Base-by-base conservation (phyloP, 2,797 vertebrate species). In the Artibeus jamaicensis region DNA sequence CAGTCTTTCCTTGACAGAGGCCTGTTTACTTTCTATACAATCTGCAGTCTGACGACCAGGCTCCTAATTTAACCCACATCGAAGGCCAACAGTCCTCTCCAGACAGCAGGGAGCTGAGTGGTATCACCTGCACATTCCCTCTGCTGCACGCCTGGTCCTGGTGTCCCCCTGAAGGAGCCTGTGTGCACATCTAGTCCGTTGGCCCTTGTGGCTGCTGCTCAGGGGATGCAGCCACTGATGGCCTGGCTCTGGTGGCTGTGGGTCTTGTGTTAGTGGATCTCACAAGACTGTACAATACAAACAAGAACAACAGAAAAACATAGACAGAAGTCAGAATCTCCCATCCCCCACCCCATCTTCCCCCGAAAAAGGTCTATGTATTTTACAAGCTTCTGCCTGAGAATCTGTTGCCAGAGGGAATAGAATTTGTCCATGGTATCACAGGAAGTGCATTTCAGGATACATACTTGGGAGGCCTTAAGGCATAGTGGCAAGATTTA, bases 101-200 rank as follows among this genome's bases (percentile, higher is more conserved):
- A 48, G 73, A 32, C 29, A 29, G 9, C 44, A 48, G 73, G 29
- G 44, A 19, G 44, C 15, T 48, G 73, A n/a, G 73, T 5, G 9
- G 29, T 46, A 3, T 10, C 44, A 11, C 1, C 1, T 76, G 4
- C 29, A 21, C 73, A n/a, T 21, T 48, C 16, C 42, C 29, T 32
- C 15, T 21, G 16, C 4, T 2, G 26, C 16, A 29, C 5, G 15
- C 62, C 9, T 0, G 2, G 44, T 48, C 2, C 39, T 44, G 9
- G 3, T 19, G 15, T 18, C 29, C 32, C 9, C 29, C 44, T 48
- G 29, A n/a, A n/a, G 16, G 4, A 18, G 16, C 16, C 32, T 48
- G 29, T 76, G 73, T 44, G n/a, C 73, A 19, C 18, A 3, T 4
- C 18, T 37, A 18, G 32, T 1, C 2, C 32, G 29, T 32, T 22